Base-by-base conservation (phyloP, 2,113 vertebrate species). In the Poeciliopsis prolifica region DNA sequence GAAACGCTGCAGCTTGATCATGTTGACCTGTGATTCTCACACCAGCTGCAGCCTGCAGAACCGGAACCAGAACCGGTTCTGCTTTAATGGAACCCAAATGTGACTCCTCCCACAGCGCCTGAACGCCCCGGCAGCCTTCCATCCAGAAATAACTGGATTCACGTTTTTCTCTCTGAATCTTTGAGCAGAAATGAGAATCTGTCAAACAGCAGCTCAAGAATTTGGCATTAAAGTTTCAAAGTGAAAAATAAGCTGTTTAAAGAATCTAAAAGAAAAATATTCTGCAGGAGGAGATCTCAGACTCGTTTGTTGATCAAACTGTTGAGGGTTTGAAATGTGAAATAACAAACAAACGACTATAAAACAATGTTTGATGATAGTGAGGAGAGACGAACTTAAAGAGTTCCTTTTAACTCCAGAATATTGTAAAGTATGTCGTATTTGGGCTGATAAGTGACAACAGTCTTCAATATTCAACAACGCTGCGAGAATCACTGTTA, bases 1-100 rank as follows among this genome's bases (percentile, higher is more conserved):
- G 22, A 29, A 15, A 31, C 6, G 19, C 17, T 22, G 61, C 24
- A 12, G 11, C 51, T 61, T 75, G n/a, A 60, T 31, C 22, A 14
- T 3, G 22, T 40, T 69, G 35, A 69, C 69, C 65, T 64, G 54
- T 48, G 33, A 73, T 1, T 82, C 76, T 63, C 83, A 79, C 65
- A 77, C 76, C 54, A 67, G 66, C 62, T 0, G 13, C 31, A 3
- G 69, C 73, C 70, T 71, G 51, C 51, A 58, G 51, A 24, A 58
- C 51, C 8, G 65, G 48, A 44, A 58, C 29, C 37, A 3, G 33
- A n/a, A 5, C 31, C 13, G 9, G 0, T 29, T 29, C 67, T 44
- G 4, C 4, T 42, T 80, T 82, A 79, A 80, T 22, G 12, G 10
- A 3, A 10, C 33, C 58, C 51, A 33, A 83, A 42, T 81, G 74